Percentiles rank a stretch among this genome's conserved stretches.
phyloP scores from a whole-genome alignment of 2,888 invertebrate species.

The Epirrita christyi region DNA sequence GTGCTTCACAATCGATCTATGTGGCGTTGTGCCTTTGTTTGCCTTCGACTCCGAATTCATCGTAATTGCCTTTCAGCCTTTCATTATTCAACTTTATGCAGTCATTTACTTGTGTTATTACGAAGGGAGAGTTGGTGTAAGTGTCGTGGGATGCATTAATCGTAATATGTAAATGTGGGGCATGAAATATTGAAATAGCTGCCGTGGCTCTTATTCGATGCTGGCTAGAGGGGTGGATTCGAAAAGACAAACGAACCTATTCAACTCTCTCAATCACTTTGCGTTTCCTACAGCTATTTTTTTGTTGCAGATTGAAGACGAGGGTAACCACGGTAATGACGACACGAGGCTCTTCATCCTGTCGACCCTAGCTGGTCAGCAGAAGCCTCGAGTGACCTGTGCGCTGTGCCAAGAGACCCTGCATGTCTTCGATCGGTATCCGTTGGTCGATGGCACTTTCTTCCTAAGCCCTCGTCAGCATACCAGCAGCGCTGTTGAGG shows the following conservation, averaged over 20 bases:
- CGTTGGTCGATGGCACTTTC: slow-evolving; percentile 98
- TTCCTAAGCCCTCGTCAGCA: slow-evolving; percentile 98
- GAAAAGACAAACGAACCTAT: slow-evolving; percentile 20
- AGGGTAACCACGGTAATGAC: slow-evolving; percentile 99
- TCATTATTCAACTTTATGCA: slow-evolving; percentile 84
- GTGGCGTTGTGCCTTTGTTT: slow-evolving; percentile 77
- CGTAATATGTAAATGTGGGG: slow-evolving; percentile 81
- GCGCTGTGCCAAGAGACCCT: slow-evolving; percentile 95
- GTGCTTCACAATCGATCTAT: slow-evolving; percentile 79
- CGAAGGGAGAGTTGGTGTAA: slow-evolving; percentile 77
- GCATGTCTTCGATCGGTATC: slow-evolving; percentile 98
- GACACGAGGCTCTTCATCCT: slow-evolving; percentile 98
- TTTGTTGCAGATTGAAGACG: slow-evolving; percentile 96
- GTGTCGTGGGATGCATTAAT: slow-evolving; percentile 83
- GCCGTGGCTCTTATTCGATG: slow-evolving; percentile 61
- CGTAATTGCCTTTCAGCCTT: slow-evolving; percentile 84
- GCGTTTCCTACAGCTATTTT: slow-evolving; percentile 6
- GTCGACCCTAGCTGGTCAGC: slow-evolving; percentile 96
- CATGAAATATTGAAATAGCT: slow-evolving; percentile 80
- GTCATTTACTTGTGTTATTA: slow-evolving; percentile 83
- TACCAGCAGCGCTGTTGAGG: slow-evolving; percentile 94
- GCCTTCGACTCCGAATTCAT: slow-evolving; percentile 82
- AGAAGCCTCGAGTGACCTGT: slow-evolving; percentile 93
- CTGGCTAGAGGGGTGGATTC: slow-evolving; percentile 37
- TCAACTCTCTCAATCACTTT: slow-evolving; percentile 5